phyloP scores from a whole-genome alignment of 2,888 invertebrate species.

The Cantharis nigra region DNA sequence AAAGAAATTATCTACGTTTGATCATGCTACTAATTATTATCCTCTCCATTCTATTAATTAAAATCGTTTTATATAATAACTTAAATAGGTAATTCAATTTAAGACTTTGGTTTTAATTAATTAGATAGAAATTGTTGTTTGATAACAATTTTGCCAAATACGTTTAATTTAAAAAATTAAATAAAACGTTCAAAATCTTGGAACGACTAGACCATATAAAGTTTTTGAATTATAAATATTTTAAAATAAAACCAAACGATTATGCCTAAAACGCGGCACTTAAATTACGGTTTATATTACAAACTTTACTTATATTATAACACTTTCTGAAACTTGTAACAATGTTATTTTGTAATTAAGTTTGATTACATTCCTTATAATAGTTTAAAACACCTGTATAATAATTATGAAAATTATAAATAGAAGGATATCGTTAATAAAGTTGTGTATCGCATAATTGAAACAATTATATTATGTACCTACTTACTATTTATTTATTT shows the following conservation, averaged over 20 bases:
- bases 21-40: background rate
- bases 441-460: background rate
- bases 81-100: background rate
- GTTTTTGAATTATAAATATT: background rate
- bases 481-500: no score
- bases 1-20: background rate
- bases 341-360: background rate
- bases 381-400: background rate
- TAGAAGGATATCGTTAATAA: background rate
- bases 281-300: background rate
- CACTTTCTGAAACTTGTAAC: background rate
- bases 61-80: background rate
- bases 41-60: background rate
- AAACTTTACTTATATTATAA: background rate
- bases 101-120: background rate
- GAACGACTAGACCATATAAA: background rate
- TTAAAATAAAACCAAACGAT: background rate
- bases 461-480: background rate
- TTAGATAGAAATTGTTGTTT: background rate
- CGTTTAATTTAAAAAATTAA: background rate
- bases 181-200: background rate
- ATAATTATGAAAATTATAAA: background rate
- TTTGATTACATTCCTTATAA: background rate
- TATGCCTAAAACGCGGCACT: background rate
- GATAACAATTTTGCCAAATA: background rate